Evolutionary conservation across 2,888 invertebrate genomes (phyloP).

Genomic region (Norana najaformis): DNA sequence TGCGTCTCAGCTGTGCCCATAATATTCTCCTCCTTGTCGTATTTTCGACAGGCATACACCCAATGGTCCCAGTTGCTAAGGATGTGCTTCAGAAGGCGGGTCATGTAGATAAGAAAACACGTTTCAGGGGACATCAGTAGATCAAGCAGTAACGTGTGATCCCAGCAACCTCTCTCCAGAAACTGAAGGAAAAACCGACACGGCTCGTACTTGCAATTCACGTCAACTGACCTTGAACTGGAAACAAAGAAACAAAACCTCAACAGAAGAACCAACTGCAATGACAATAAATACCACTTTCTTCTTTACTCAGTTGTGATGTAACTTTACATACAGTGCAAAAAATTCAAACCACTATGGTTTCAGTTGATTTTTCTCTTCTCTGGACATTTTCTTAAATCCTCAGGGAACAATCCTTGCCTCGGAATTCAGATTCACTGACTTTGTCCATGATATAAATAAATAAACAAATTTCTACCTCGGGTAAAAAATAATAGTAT

Average conservation of each 20-base stretch:
- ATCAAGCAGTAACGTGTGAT: slow-evolving; percentile 51
- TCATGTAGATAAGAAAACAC: slow-evolving; percentile 50
- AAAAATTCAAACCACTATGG: background rate
- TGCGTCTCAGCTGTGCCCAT: background rate
- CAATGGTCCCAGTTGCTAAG: slow-evolving; percentile 46
- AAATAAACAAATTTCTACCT: background rate
- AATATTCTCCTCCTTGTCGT: background rate
- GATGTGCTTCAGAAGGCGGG: slow-evolving; percentile 47
- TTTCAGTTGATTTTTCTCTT: too few relatives aligned
- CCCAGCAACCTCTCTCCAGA: slow-evolving; percentile 41
- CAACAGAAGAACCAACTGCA: background rate
- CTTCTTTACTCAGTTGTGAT: background rate
- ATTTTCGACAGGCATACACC: background rate
- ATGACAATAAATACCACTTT: background rate
- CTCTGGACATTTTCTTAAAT: too few relatives aligned
- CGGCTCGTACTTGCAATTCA: background rate
- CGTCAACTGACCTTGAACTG: background rate
- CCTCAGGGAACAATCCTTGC: too few relatives aligned
- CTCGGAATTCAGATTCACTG: too few relatives aligned
- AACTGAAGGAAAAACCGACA: slow-evolving; percentile 35
- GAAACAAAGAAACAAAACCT: background rate
- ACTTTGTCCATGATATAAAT: too few relatives aligned
- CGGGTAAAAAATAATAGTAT: background rate
- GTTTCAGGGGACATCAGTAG: slow-evolving; percentile 56
- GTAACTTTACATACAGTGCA: too few relatives aligned